Evolutionary conservation across 2,113 vertebrate genomes (phyloP).

Genomic region (Dicrurus megarhynchus): DNA sequence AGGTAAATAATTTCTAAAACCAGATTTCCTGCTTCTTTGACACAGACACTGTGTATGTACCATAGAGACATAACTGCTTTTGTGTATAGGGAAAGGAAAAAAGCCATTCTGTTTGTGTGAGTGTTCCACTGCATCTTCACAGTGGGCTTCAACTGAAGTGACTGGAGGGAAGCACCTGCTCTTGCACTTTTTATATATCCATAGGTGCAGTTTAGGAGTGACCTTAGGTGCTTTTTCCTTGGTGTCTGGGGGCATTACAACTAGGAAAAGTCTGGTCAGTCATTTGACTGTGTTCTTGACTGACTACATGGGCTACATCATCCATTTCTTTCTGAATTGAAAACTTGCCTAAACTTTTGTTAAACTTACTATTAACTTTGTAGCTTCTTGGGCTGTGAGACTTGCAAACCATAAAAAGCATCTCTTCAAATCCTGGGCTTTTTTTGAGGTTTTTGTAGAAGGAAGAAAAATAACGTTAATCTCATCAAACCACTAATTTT

Average conservation of each 20-base stretch:
- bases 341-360: not conserved
- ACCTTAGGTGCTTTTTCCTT: not conserved
- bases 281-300: not conserved
- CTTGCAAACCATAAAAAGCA: not conserved
- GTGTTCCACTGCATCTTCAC: not conserved
- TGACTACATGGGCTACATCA: rapidly evolving
- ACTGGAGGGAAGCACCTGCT: not conserved
- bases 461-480: not conserved
- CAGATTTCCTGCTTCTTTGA: not conserved
- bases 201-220: rapidly evolving
- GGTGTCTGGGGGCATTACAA: not conserved
- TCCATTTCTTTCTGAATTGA: not conserved
- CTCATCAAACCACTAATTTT: not conserved
- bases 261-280: not conserved
- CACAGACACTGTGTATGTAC: rapidly evolving
- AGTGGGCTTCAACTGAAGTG: not conserved
- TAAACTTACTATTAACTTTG: not conserved
- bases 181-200: rapidly evolving
- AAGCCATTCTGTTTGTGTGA: rapidly evolving
- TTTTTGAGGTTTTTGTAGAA: not conserved
- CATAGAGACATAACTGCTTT: not conserved
- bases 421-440: not conserved
- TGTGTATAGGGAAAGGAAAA: not conserved
- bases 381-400: not conserved
- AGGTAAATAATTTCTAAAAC: not conserved